phyloP scores from a whole-genome alignment of 2,113 vertebrate species.

The Chloropsis cyanopogon region DNA sequence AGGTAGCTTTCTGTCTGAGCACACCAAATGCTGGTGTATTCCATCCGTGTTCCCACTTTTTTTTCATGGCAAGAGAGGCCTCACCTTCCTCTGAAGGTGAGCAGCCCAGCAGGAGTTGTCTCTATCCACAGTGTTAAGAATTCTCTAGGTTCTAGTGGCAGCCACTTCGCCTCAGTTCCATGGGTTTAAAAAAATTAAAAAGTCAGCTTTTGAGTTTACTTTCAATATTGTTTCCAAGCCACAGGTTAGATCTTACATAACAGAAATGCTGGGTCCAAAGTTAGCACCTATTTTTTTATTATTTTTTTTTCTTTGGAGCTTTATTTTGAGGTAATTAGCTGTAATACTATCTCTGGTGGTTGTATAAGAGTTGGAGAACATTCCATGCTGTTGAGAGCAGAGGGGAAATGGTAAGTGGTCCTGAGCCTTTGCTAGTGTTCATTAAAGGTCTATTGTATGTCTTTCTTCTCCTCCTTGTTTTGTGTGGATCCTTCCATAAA shows the following conservation, averaged over 20 bases:
- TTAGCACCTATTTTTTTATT: background rate
- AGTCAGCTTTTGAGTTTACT: background rate
- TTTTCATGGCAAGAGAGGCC: background rate
- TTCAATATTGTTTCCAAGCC: background rate
- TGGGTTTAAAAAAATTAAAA: background rate
- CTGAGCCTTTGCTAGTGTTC: background rate
- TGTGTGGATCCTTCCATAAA: conserved; percentile 60
- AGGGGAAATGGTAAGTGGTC: background rate
- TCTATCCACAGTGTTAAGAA: background rate
- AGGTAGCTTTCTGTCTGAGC: background rate
- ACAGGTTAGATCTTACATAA: background rate
- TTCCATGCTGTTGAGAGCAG: background rate
- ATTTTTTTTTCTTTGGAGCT: background rate
- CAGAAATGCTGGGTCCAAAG: background rate
- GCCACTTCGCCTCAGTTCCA: background rate
- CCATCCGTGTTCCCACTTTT: background rate
- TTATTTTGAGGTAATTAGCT: background rate
- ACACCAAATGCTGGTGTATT: background rate
- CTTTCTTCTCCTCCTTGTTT: background rate
- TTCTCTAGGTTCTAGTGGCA: background rate
- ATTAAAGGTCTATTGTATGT: background rate
- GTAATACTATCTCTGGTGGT: background rate
- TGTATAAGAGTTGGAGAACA: background rate
- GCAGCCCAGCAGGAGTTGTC: background rate
- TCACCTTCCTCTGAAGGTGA: background rate